These are phyloP conservation scores for Drosophila oshimai DNA, from an alignment of 1,140 invertebrate genomes.

Conservation along the genomic window DNA sequence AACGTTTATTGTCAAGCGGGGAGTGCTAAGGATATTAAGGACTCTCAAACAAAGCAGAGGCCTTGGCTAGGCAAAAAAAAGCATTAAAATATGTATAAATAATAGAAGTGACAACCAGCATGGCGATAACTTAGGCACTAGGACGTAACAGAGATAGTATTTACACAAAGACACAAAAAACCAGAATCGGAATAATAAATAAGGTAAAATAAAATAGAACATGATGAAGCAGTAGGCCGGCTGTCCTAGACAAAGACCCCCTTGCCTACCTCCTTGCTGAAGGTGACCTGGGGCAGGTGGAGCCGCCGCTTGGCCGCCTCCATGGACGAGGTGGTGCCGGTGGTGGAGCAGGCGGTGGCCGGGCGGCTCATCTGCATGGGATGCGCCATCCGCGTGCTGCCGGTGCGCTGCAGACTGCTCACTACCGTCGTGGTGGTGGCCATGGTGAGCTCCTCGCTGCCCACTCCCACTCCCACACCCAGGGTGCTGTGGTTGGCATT, in stretches of 20 bases:
- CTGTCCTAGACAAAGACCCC: constrained; percentile 85
- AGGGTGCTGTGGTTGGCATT: too few species aligned
- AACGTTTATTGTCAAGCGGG: constrained; percentile 71
- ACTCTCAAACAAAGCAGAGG: constrained; percentile 11
- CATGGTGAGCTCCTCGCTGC: constrained; percentile 47
- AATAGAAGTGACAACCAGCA: constrained; percentile 7
- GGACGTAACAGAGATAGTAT: constrained; percentile 60
- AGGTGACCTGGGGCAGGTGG: constrained; percentile 90
- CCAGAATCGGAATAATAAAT: constrained; percentile 1
- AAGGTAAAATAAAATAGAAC: background rate
- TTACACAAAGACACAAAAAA: constrained; percentile 32
- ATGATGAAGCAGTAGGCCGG: too few species aligned
- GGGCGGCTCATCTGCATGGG: constrained; percentile 68
- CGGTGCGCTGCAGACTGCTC: constrained; percentile 49
- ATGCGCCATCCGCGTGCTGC: constrained; percentile 24
- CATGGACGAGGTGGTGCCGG: constrained; percentile 83
- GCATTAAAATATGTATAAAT: background rate
- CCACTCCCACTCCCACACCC: background rate
- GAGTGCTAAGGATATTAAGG: background rate
- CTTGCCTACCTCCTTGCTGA: constrained; percentile 88
- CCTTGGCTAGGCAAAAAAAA: constrained; percentile 22
- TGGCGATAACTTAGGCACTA: constrained; percentile 28
- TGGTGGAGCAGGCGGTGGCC: constrained; percentile 84
- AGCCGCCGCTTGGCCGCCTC: constrained; percentile 85
- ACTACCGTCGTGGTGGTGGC: background rate